Percentiles rank a stretch among this genome's conserved stretches.
Evolutionary conservation across 2,797 vertebrate genomes (phyloP).

Genomic region (Helarctos malayanus): DNA sequence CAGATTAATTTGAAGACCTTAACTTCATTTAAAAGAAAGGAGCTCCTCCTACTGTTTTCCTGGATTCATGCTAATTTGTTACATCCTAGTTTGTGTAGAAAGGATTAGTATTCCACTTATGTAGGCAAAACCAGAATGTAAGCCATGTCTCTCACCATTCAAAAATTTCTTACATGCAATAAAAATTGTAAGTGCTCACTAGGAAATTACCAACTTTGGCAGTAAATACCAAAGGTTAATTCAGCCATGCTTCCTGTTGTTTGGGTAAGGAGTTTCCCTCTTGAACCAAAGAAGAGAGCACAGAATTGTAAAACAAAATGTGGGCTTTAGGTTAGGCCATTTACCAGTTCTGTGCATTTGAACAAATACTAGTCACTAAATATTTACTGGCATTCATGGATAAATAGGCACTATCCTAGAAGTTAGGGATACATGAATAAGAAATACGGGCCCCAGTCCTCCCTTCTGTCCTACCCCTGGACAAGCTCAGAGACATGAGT

Average conservation of each 20-base stretch:
- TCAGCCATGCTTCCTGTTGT: background rate
- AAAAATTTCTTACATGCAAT: background rate
- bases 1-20: background rate
- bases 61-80: background rate
- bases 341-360: background rate
- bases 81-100: background rate
- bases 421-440: background rate
- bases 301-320: background rate
- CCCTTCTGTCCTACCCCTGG: background rate
- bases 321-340: background rate
- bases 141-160: background rate
- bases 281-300: background rate
- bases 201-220: background rate
- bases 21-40: slow-evolving; percentile 53
- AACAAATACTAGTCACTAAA: background rate
- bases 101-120: background rate
- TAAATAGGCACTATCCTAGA: background rate
- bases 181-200: background rate
- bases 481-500: background rate
- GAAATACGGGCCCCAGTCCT: background rate
- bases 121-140: background rate
- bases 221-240: slow-evolving; percentile 1
- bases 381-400: background rate
- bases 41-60: slow-evolving; percentile 32
- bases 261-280: background rate